phyloP scores from a whole-genome alignment of 1,140 invertebrate species.

The Drosophila nigrodunni region DNA sequence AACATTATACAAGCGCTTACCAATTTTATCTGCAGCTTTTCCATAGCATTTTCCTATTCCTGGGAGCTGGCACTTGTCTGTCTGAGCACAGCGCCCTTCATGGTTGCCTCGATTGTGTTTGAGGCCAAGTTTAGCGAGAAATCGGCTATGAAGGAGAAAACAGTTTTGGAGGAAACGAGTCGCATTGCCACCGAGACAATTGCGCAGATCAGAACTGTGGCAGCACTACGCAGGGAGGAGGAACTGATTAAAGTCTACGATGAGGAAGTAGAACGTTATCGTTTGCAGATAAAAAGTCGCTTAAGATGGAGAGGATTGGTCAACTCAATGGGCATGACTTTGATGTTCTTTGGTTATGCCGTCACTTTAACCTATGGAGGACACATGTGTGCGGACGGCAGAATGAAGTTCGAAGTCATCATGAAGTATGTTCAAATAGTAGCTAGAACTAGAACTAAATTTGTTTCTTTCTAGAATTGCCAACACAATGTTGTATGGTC shows the following conservation, averaged over 20 bases:
- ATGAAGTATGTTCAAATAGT: slow-evolving; percentile 88
- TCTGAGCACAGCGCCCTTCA: slow-evolving; percentile 91
- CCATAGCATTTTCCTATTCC: slow-evolving; percentile 91
- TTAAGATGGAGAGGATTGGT: slow-evolving; percentile 90
- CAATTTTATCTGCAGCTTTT: slow-evolving; percentile 89
- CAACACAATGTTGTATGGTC: slow-evolving; percentile 93
- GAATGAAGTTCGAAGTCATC: slow-evolving; percentile 86
- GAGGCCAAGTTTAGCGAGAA: slow-evolving; percentile 89
- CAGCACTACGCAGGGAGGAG: slow-evolving; percentile 86
- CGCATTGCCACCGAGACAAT: slow-evolving; percentile 92
- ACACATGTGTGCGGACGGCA: slow-evolving; percentile 87
- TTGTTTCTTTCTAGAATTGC: slow-evolving; percentile 87
- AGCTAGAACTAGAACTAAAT: no score
- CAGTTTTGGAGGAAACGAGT: slow-evolving; percentile 88
- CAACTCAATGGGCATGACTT: slow-evolving; percentile 92
- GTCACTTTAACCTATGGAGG: slow-evolving; percentile 93
- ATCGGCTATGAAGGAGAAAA: slow-evolving; percentile 88
- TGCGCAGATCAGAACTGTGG: slow-evolving; percentile 91
- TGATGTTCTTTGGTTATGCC: slow-evolving; percentile 93
- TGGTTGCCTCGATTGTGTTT: slow-evolving; percentile 90
- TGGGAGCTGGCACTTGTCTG: slow-evolving; percentile 93
- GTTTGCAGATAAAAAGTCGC: slow-evolving; percentile 86
- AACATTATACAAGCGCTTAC: slow-evolving; percentile 91
- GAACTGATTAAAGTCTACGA: slow-evolving; percentile 87
- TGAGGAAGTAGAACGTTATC: slow-evolving; percentile 86